phyloP scores from a whole-genome alignment of 2,888 invertebrate species.

The Mactromeris polynyma region DNA sequence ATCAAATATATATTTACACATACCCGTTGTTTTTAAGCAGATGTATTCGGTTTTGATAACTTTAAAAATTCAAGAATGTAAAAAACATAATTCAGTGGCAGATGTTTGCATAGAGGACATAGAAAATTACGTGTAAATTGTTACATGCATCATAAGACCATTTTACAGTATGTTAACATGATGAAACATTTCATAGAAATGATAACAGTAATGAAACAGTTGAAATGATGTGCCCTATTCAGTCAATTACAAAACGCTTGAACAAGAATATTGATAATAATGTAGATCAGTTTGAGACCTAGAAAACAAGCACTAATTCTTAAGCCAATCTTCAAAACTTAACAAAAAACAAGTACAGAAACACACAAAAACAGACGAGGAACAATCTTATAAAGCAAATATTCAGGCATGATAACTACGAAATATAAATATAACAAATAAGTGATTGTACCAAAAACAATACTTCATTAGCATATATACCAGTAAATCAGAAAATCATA shows the following conservation, averaged over 20 bases:
- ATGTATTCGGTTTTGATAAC: background rate
- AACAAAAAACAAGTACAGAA: background rate
- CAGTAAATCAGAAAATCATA: background rate
- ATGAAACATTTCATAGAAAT: background rate
- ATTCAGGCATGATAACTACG: background rate
- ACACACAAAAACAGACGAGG: background rate
- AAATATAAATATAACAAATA: background rate
- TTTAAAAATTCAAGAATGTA: background rate
- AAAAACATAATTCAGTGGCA: background rate
- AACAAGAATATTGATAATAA: background rate
- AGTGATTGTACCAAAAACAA: background rate
- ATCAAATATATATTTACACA: slow-evolving; percentile 12
- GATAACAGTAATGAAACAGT: background rate
- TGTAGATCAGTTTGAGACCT: background rate
- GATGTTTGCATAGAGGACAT: background rate
- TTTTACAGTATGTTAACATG: background rate
- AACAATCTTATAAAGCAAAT: background rate
- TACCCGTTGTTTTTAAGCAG: slow-evolving; percentile 11
- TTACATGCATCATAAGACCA: background rate
- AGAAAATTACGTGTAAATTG: background rate
- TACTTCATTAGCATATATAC: background rate
- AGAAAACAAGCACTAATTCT: background rate
- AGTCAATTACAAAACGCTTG: background rate
- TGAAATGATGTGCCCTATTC: background rate
- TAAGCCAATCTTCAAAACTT: background rate